A percentile compares a stretch with the other conserved stretches of the same genome.
Conservation (phyloP, 1,140 invertebrate genomes). For the Pararge aegeria region DNA sequence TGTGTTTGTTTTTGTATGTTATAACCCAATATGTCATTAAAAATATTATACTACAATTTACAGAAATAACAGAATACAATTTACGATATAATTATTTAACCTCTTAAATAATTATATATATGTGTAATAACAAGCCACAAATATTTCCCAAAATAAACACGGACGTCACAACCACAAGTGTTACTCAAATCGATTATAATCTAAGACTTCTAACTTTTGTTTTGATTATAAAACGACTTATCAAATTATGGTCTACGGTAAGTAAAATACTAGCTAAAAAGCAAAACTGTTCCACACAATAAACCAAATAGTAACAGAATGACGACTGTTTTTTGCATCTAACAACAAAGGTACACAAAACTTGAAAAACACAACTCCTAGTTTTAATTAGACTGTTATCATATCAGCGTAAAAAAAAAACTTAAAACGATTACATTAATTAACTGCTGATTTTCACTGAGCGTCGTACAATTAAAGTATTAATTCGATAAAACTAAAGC, state of each 20-base stretch:
- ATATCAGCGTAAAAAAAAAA: background rate
- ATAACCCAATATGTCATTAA: too few relatives aligned
- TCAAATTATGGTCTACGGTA: background rate
- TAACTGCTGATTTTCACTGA: constrained; percentile 12
- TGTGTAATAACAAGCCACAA: constrained; percentile 21
- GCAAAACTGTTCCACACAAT: constrained; percentile 3
- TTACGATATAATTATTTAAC: background rate
- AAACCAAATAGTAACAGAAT: constrained; percentile 33
- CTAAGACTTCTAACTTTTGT: background rate
- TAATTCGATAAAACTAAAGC: background rate
- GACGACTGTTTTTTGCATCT: constrained; percentile 52
- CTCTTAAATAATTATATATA: background rate
- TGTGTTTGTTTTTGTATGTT: background rate
- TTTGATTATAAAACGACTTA: background rate
- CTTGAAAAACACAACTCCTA: constrained; percentile 37
- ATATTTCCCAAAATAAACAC: constrained; percentile 40
- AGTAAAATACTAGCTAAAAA: constrained; percentile 12
- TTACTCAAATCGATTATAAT: constrained; percentile 28
- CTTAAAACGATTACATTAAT: background rate
- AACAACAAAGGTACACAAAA: constrained; percentile 57
- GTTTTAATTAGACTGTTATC: background rate
- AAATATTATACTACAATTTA: too few relatives aligned
- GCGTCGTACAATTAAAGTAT: background rate
- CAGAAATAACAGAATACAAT: background rate
- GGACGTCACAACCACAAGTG: constrained; percentile 31